Conservation (phyloP, 2,888 invertebrate species). For the Conomelus anceps region DNA sequence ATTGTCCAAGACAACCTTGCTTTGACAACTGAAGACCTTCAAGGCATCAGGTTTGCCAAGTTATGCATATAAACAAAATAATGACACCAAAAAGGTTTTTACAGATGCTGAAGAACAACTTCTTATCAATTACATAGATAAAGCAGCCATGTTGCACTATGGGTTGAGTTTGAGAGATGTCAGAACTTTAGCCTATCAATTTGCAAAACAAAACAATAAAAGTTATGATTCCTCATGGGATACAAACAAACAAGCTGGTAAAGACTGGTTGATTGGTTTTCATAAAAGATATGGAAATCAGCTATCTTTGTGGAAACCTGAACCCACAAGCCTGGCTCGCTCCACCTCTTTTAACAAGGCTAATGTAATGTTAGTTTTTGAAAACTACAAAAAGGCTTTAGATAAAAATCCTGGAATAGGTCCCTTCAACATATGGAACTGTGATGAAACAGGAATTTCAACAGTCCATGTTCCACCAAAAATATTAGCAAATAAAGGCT, state of each 20-base stretch:
- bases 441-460: not conserved
- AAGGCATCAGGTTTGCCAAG: too few species aligned
- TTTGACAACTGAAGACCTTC: too few species aligned
- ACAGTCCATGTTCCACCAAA: constrained; percentile 3
- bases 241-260: constrained; percentile 22
- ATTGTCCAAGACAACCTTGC: too few species aligned
- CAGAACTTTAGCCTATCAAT: not conserved
- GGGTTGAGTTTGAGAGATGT: too few species aligned
- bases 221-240: not conserved
- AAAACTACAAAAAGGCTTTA: constrained; percentile 17
- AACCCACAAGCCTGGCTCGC: constrained; percentile 22
- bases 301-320: constrained; percentile 23
- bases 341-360: constrained; percentile 24
- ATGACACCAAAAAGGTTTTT: too few species aligned
- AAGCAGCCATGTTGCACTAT: too few species aligned
- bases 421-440: not conserved
- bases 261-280: constrained; percentile 28
- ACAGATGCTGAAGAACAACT: too few species aligned
- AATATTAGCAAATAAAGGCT: too few species aligned
- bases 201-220: not conserved
- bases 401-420: not conserved
- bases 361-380: constrained; percentile 18
- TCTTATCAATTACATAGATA: too few species aligned
- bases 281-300: constrained; percentile 17
- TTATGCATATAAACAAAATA: too few species aligned